These are phyloP conservation scores for Quadroppia sp. DNA, from an alignment of 2,888 invertebrate species.

Conservation along the genomic window DNA sequence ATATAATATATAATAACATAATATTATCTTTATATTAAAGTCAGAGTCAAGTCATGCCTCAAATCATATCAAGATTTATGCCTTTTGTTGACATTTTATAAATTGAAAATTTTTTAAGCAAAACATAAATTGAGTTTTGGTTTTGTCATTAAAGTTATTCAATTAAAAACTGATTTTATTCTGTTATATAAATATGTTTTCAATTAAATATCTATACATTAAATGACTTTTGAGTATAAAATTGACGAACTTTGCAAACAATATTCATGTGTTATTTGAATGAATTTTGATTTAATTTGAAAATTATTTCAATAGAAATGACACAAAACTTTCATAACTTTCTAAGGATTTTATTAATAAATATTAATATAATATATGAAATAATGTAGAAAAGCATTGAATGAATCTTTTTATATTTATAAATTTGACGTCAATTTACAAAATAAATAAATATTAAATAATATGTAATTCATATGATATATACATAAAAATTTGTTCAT, in stretches of 20 bases:
- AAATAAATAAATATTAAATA: conserved; percentile 1
- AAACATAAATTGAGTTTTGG: not conserved
- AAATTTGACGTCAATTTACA: conserved; percentile 18
- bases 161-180: too few species aligned
- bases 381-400: not conserved
- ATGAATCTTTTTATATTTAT: not conserved
- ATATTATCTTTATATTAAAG: conserved; percentile 4
- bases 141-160: too few species aligned
- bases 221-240: too few species aligned
- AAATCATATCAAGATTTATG: conserved; percentile 20
- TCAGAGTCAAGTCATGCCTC: conserved; percentile 13
- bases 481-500: conserved; percentile 1
- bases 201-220: too few species aligned
- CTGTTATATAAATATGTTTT: too few species aligned
- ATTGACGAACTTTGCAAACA: too few species aligned
- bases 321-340: not conserved
- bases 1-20: conserved; percentile 1
- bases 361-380: not conserved
- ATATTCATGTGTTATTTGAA: not conserved
- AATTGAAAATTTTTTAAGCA: conserved; percentile 8
- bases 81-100: conserved; percentile 29
- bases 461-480: not conserved
- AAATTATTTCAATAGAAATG: not conserved
- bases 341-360: not conserved
- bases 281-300: too few species aligned